Percentiles rank a stretch among this genome's conserved stretches.
These are phyloP conservation scores for Oncorhynchus tshawytscha DNA, from an alignment of 2,113 vertebrate species.

Conservation along the genomic window DNA sequence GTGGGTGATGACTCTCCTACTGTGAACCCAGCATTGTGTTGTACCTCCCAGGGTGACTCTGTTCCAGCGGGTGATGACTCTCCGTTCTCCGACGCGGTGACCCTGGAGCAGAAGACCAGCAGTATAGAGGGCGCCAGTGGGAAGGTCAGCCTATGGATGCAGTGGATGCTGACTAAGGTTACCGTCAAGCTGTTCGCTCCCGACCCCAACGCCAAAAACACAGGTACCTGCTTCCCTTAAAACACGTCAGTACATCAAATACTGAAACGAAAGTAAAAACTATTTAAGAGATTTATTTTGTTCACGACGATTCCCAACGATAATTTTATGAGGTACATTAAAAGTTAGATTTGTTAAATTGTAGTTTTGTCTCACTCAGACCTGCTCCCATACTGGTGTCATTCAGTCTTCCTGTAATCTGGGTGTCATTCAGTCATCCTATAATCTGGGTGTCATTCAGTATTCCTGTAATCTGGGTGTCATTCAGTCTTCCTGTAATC, in stretches of 20 bases:
- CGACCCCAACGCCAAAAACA: constrained; percentile 79
- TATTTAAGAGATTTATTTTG: no score
- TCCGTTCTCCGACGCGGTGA: constrained; percentile 88
- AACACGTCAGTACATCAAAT: not conserved
- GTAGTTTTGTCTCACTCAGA: no score
- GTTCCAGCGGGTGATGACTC: constrained; percentile 86
- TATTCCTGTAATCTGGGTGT: no score
- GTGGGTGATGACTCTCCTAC: no score
- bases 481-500: no score
- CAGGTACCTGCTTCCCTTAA: constrained; percentile 68
- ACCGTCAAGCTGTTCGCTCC: constrained; percentile 87
- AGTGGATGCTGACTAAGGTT: constrained; percentile 97
- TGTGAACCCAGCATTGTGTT: no score
- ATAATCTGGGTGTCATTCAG: not conserved
- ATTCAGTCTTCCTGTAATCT: not conserved
- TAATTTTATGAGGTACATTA: no score
- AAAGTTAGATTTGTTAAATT: no score
- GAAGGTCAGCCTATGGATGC: constrained; percentile 98
- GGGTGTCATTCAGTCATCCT: not conserved
- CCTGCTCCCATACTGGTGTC: no score
- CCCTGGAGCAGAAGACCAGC: constrained; percentile 94
- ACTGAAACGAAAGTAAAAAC: not conserved
- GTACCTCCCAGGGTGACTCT: constrained; percentile 64
- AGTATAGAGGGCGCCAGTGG: constrained; percentile 89
- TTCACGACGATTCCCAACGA: no score